Evolutionary conservation across 2,797 vertebrate species (phyloP).

Genomic region (Hemibagrus guttatus): DNA sequence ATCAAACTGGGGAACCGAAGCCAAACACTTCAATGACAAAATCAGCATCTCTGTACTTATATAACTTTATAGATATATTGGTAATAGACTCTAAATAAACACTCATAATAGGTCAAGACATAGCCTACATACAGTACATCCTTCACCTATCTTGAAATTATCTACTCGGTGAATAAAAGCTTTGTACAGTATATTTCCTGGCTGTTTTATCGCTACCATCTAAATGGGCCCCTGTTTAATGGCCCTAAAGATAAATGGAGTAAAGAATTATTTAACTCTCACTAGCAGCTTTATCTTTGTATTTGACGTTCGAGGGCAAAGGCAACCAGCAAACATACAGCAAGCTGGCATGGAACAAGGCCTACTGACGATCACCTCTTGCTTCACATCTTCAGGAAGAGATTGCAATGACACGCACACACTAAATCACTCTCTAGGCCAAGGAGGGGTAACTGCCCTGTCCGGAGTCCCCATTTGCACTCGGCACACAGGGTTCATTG

Average conservation of each 20-base stretch:
- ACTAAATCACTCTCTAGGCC: not conserved
- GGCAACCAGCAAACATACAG: not conserved
- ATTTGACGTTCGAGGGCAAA: not conserved
- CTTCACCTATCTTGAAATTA: not conserved
- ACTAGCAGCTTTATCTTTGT: conserved; percentile 8
- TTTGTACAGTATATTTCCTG: not conserved
- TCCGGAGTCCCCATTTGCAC: too few relatives aligned
- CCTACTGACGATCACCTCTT: not conserved
- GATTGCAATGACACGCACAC: not conserved
- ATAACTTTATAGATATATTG: not conserved
- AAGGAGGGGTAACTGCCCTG: not conserved
- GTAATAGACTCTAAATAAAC: not conserved
- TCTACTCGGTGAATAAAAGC: not conserved
- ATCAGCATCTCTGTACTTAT: not conserved
- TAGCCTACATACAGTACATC: not conserved
- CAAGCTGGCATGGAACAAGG: conserved; percentile 7
- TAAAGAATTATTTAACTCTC: not conserved
- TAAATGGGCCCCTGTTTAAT: conserved; percentile 61
- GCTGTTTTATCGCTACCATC: conserved; percentile 58
- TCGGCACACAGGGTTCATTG: too few relatives aligned
- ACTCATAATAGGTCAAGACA: not conserved
- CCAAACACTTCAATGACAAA: not conserved
- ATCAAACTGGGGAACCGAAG: not conserved
- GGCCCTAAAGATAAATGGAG: conserved; percentile 59
- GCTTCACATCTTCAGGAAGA: not conserved